A percentile compares a stretch with the other conserved stretches of the same genome.
These are phyloP conservation scores for Semnornis frantzii DNA, from an alignment of 2,113 vertebrate species.

Conservation along the genomic window DNA sequence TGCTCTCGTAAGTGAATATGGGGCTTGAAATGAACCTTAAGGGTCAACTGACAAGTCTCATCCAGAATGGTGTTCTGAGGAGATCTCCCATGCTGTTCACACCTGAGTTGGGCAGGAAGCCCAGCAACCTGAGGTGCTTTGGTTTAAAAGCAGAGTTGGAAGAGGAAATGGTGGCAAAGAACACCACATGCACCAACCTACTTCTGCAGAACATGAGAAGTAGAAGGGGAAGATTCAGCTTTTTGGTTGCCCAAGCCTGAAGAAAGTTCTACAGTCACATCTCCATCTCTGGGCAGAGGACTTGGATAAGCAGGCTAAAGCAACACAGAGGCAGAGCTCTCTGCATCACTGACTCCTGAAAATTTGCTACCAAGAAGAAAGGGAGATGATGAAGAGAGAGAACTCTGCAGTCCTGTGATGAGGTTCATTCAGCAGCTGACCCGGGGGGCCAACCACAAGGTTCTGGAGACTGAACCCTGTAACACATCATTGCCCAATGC, in stretches of 20 bases:
- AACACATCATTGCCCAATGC: not conserved
- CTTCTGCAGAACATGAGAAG: not conserved
- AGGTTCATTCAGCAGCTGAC: not conserved
- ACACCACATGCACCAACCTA: not conserved
- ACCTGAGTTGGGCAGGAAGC: not conserved
- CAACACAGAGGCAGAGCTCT: not conserved
- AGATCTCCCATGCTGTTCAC: not conserved
- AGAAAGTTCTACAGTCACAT: not conserved
- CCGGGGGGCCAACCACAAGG: not conserved
- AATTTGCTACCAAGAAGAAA: not conserved
- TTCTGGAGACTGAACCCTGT: not conserved
- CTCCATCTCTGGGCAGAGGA: not conserved
- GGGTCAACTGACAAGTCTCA: not conserved
- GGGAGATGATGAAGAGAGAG: not conserved
- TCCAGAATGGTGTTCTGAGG: not conserved
- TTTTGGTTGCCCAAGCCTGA: not conserved
- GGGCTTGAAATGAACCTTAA: not conserved
- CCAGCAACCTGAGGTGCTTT: not conserved
- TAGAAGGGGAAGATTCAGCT: not conserved
- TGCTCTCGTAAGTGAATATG: not conserved
- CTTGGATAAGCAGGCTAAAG: not conserved
- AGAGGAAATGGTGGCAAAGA: not conserved
- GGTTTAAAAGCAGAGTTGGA: not conserved
- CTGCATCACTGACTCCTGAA: not conserved
- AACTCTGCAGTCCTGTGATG: not conserved